Evolutionary conservation across 2,888 invertebrate species (phyloP).

Genomic region (Julus scanicus): DNA sequence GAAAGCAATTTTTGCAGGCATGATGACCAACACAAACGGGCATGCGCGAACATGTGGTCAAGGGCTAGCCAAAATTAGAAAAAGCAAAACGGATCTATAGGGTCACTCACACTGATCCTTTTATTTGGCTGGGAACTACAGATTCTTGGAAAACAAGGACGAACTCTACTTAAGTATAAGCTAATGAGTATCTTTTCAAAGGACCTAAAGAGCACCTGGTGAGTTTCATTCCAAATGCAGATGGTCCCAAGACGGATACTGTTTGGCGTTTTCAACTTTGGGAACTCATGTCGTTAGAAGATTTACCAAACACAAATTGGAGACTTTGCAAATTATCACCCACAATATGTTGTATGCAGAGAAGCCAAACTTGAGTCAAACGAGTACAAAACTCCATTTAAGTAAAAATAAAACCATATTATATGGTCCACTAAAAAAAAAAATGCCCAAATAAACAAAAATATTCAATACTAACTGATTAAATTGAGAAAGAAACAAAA

Average conservation of each 20-base stretch:
- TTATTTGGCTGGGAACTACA: not conserved
- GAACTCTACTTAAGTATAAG: not conserved
- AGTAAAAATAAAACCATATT: no score
- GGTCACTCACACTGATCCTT: not conserved
- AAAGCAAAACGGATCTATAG: not conserved
- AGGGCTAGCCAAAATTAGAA: not conserved
- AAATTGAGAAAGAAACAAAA: no score
- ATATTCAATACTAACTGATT: no score
- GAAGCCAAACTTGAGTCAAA: not conserved
- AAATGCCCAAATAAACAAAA: no score
- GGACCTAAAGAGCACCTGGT: not conserved
- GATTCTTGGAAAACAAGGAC: not conserved
- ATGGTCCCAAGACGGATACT: not conserved
- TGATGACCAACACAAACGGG: not conserved
- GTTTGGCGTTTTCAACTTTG: not conserved
- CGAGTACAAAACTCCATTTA: not conserved
- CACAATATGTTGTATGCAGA: no score
- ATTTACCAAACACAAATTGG: not conserved
- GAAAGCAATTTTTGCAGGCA: not conserved
- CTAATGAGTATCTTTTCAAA: not conserved
- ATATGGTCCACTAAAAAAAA: no score
- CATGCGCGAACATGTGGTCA: slow-evolving; percentile 29
- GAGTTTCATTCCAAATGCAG: not conserved
- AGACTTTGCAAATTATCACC: no score
- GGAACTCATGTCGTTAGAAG: not conserved